These are phyloP conservation scores for Leucoraja ocellata DNA, from an alignment of 2,797 vertebrate species.

Conservation along the genomic window DNA sequence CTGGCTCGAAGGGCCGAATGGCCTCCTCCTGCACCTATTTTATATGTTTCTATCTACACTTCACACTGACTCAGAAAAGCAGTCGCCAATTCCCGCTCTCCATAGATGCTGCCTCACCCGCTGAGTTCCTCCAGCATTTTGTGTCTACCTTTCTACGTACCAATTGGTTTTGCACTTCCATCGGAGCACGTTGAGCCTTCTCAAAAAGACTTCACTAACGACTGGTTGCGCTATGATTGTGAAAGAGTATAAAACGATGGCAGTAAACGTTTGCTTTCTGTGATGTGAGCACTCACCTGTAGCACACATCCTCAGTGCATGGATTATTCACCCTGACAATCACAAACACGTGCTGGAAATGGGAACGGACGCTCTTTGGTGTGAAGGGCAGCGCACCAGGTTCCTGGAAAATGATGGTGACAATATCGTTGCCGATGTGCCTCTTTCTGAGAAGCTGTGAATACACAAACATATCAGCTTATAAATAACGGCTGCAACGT, in stretches of 20 bases:
- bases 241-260: neutral
- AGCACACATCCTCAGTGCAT: slow-evolving; percentile 75
- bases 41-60: too few species aligned
- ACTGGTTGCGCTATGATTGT: neutral
- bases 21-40: too few species aligned
- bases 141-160: neutral
- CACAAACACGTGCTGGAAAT: slow-evolving; percentile 94
- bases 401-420: slow-evolving; percentile 94
- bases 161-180: neutral
- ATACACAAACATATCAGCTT: neutral
- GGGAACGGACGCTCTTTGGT: slow-evolving; percentile 83
- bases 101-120: too few species aligned
- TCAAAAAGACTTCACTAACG: neutral
- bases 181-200: neutral
- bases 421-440: slow-evolving; percentile 94
- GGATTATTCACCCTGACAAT: slow-evolving; percentile 81
- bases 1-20: too few species aligned
- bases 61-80: too few species aligned
- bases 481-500: neutral
- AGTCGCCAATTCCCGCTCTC: too few species aligned
- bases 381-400: slow-evolving; percentile 84
- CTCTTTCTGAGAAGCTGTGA: slow-evolving; percentile 80
- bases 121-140: too few species aligned
- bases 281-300: slow-evolving; percentile 68
- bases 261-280: neutral